phyloP scores from a whole-genome alignment of 2,888 invertebrate species.

The Schizaphis graminum region DNA sequence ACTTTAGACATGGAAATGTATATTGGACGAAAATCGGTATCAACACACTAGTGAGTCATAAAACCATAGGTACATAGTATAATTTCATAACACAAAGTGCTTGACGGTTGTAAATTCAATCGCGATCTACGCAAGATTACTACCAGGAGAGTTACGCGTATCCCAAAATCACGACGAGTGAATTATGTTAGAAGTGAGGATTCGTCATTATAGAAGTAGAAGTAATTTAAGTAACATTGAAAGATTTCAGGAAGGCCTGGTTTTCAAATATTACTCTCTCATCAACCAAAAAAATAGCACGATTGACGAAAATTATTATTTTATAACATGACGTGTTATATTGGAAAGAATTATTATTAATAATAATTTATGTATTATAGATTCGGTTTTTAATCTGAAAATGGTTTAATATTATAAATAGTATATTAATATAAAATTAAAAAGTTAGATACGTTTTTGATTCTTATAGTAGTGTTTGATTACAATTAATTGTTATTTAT shows the following conservation, averaged over 20 bases:
- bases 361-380: neutral
- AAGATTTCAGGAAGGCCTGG: neutral
- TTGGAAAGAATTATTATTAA: neutral
- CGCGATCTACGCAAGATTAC: neutral
- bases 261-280: neutral
- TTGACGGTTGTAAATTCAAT: constrained; percentile 1
- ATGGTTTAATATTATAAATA: neutral
- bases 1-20: neutral
- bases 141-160: too few species aligned
- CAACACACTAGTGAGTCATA: neutral
- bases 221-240: neutral
- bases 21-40: neutral
- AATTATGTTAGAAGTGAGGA: neutral
- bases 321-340: neutral
- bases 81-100: neutral
- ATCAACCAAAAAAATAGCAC: neutral
- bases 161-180: neutral
- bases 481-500: neutral
- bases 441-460: neutral
- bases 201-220: neutral
- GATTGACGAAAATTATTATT: neutral
- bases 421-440: neutral
- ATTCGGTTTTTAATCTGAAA: neutral
- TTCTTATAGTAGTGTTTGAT: neutral
- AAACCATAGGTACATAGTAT: neutral